phyloP scores from a whole-genome alignment of 2,888 invertebrate species.

The Terebella lapidaria region DNA sequence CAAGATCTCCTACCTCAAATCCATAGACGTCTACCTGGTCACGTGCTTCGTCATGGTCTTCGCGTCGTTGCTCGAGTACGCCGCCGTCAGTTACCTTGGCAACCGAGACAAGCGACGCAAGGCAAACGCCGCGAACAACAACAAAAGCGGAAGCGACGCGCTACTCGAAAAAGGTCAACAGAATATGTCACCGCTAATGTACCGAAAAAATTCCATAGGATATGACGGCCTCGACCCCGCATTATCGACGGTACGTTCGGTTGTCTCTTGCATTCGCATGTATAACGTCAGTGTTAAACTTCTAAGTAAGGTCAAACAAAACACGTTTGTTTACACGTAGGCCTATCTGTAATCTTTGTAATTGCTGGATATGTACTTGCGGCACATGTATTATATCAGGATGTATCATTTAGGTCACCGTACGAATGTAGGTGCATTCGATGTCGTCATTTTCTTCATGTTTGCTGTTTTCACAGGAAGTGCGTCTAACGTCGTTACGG shows the following conservation, averaged over 20 bases:
- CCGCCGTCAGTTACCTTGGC: constrained; percentile 93
- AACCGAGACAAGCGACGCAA: constrained; percentile 9
- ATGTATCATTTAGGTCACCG: neutral
- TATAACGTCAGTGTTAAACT: no score
- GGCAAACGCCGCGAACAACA: neutral
- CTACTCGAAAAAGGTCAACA: constrained; percentile 3
- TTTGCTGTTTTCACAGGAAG: constrained; percentile 17
- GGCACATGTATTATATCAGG: no score
- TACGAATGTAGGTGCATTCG: neutral
- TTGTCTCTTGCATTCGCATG: no score
- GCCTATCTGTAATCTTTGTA: no score
- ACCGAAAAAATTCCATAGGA: neutral
- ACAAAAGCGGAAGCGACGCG: neutral
- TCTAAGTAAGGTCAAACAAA: no score
- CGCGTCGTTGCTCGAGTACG: constrained; percentile 94
- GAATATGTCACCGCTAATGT: constrained; percentile 8
- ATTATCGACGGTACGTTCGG: neutral
- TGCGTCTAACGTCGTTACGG: constrained; percentile 17
- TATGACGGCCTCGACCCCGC: neutral
- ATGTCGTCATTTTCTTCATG: neutral
- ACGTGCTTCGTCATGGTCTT: constrained; percentile 99
- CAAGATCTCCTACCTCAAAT: constrained; percentile 50
- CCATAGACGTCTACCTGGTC: constrained; percentile 91
- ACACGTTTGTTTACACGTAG: no score
- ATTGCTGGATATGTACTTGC: no score